A percentile compares a stretch with the other conserved stretches of the same genome.
Conservation (phyloP, 2,113 vertebrate genomes). For the Hippocampus mohnikei region DNA sequence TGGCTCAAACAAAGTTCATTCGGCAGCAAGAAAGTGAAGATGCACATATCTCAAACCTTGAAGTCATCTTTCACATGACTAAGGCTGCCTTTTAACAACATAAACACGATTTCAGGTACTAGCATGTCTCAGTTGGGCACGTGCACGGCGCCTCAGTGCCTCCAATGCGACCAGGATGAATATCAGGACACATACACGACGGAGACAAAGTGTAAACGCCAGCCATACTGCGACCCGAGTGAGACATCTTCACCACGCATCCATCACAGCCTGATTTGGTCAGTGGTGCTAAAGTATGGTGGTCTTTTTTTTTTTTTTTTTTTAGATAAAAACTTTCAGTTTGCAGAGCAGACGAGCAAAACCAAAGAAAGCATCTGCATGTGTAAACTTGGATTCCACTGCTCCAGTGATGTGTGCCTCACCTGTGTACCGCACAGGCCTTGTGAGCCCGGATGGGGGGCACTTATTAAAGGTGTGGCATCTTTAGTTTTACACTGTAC, state of each 20-base stretch:
- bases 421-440: constrained; percentile 40
- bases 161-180: constrained; percentile 12
- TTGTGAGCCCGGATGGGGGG: constrained; percentile 44
- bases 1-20: too few species aligned
- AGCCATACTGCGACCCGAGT: constrained; percentile 69
- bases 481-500: background rate
- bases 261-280: background rate
- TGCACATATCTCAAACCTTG: background rate
- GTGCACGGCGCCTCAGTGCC: constrained; percentile 46
- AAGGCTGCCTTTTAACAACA: background rate
- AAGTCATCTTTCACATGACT: background rate
- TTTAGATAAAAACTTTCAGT: constrained; percentile 58
- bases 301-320: constrained; percentile 2
- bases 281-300: background rate
- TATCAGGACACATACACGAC: constrained; percentile 48
- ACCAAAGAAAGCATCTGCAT: background rate
- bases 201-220: background rate
- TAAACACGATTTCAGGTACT: constrained; percentile 35
- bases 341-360: fast-evolving
- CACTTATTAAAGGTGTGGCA: constrained; percentile 30
- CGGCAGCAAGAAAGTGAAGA: background rate
- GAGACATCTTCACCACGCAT: constrained; percentile 21
- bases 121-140: fast-evolving
- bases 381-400: constrained; percentile 60
- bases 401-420: constrained; percentile 23